Percentiles rank a stretch among this genome's conserved stretches.
phyloP scores from a whole-genome alignment of 2,888 invertebrate species.

The Caenorhabditis sp. region DNA sequence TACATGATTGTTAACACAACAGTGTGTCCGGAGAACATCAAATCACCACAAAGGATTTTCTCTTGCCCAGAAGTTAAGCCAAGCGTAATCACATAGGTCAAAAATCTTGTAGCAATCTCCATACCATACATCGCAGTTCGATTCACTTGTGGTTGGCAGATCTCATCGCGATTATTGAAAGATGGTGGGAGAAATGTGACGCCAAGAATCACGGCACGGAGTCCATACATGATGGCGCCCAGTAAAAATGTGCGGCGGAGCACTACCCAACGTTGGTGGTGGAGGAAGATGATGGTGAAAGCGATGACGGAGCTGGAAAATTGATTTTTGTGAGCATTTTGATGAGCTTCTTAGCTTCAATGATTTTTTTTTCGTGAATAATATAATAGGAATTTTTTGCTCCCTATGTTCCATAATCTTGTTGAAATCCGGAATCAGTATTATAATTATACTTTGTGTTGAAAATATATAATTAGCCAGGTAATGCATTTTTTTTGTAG shows the following conservation, averaged over 20 bases:
- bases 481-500: too few species aligned
- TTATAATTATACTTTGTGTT: too few species aligned
- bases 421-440: too few species aligned
- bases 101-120: slow-evolving; percentile 66
- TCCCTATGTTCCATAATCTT: too few species aligned
- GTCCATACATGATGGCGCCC: slow-evolving; percentile 65
- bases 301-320: slow-evolving; percentile 65
- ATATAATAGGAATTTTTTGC: too few species aligned
- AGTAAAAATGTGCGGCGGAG: slow-evolving; percentile 68
- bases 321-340: neutral
- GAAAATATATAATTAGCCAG: too few species aligned
- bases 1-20: slow-evolving; percentile 70
- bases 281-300: slow-evolving; percentile 66
- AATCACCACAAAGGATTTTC: slow-evolving; percentile 70
- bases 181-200: slow-evolving; percentile 70
- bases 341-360: neutral
- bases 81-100: slow-evolving; percentile 70
- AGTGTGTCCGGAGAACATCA: slow-evolving; percentile 70
- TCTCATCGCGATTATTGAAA: slow-evolving; percentile 67
- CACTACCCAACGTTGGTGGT: slow-evolving; percentile 63
- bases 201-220: slow-evolving; percentile 48
- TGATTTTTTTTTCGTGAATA: too few species aligned
- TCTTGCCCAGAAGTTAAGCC: slow-evolving; percentile 69
- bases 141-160: slow-evolving; percentile 68
- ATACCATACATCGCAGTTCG: slow-evolving; percentile 67